Conservation (phyloP, 1,140 invertebrate species). For the Leptinotarsa texana region DNA sequence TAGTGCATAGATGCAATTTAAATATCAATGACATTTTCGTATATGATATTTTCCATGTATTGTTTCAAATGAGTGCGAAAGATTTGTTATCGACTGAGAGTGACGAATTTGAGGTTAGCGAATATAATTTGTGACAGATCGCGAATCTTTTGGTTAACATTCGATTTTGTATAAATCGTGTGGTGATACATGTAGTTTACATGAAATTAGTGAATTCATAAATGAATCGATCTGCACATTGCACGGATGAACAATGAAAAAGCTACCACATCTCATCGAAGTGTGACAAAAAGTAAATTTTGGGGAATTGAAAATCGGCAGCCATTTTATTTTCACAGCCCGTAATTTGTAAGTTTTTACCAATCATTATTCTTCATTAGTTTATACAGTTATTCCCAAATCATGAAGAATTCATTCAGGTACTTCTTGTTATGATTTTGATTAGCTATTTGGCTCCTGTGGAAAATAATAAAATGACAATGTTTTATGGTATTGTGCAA, state of each 20-base stretch:
- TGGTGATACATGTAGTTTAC: slow-evolving; percentile 2
- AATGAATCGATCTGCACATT: neutral
- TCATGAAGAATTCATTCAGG: too few species aligned
- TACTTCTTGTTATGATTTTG: too few species aligned
- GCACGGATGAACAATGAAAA: slow-evolving; percentile 24
- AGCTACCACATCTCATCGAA: slow-evolving; percentile 15
- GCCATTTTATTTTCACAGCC: slow-evolving; percentile 43
- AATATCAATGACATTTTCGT: neutral
- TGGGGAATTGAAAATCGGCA: slow-evolving; percentile 34
- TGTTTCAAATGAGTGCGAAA: slow-evolving; percentile 10
- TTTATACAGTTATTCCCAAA: too few species aligned
- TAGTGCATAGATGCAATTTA: neutral
- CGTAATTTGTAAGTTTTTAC: slow-evolving; percentile 48
- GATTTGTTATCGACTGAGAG: slow-evolving; percentile 32
- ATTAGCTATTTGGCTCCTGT: too few species aligned
- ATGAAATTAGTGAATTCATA: slow-evolving; percentile 15
- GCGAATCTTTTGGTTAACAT: neutral
- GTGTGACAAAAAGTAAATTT: slow-evolving; percentile 39
- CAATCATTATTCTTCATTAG: slow-evolving; percentile 24
- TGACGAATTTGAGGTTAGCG: slow-evolving; percentile 33
- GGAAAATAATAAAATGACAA: too few species aligned
- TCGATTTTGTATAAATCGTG: slow-evolving; percentile 22
- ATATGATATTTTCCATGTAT: neutral
- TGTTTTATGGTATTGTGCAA: too few species aligned
- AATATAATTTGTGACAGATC: slow-evolving; percentile 34